Evolutionary conservation across 2,797 vertebrate species (phyloP), one percentile per base, ranked within the genome.

Genomic region (Periparus ater): DNA sequence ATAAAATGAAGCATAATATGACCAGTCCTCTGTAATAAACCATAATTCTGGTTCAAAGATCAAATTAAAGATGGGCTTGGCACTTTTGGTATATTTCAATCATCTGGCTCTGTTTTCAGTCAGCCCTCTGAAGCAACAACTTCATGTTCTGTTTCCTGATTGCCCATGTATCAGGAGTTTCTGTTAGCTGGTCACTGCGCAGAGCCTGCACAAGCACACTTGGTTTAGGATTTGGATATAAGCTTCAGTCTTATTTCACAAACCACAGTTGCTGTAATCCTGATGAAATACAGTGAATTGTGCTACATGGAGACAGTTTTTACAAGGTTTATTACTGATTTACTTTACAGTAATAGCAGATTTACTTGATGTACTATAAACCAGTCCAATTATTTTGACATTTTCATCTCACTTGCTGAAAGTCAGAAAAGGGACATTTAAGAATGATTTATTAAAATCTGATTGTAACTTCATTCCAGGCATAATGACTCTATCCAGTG

Each of bases 401-500:
- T 93, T 75, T 86, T 79, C 50, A 34, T 48, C 55, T 88, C 23
- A 78, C 60, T 73, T 66, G 51, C 80, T 85, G 91, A 71, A 92
- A 91, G 68, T 74, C 57, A 81, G 84, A 65, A 32, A 58, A 42
- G 82, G 27, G 45, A n/a, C 65, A 32, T 73, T 90, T 85, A 73
- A 62, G 78, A 77, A 19, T 84, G 62, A 67, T 80, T 71, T 82
- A 44, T 50, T 96, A 74, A 97, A 66, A 88, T 80, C 38, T 62
- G 47, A 67, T 85, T 91, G 36, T 95, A 80, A 93, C 80, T 97
- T 93, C 32, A 26, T 95, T 95, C 67, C 71, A 99, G 99, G 95
- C 99, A 99, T 96, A 99, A 99, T 97, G 99, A 99, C 95, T 98
- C 99, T 23, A 99, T 99, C 95, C 99, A 99, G 96, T 99, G 99